Percentiles rank a stretch among this genome's conserved stretches.
These are phyloP conservation scores for Orthonychiurus folsomi DNA, from an alignment of 2,888 invertebrate species.

Conservation along the genomic window DNA sequence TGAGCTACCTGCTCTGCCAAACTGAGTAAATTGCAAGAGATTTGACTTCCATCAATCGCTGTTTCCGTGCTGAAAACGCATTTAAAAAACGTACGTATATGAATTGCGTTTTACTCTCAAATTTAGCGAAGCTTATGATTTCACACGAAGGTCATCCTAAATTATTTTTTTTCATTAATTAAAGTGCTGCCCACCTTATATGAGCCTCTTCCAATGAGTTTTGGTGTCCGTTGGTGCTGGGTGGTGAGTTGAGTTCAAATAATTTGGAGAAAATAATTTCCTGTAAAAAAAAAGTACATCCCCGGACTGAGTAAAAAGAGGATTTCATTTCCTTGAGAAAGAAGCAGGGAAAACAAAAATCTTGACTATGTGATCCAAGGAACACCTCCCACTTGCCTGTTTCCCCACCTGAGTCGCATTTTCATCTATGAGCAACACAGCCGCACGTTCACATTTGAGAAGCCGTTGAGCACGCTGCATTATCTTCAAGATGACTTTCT, in stretches of 20 bases:
- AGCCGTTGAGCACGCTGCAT: constrained; percentile 49
- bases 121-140: too few species aligned
- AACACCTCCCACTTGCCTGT: not conserved
- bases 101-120: too few species aligned
- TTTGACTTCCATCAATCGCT: constrained; percentile 40
- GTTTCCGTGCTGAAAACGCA: constrained; percentile 16
- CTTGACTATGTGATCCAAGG: too few species aligned
- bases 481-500: constrained; percentile 48
- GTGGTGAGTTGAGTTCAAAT: constrained; percentile 44
- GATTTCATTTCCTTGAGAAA: not conserved
- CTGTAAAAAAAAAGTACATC: constrained; percentile 24
- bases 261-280: constrained; percentile 44
- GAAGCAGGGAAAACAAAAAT: not conserved
- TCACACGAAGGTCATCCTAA: too few species aligned
- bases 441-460: constrained; percentile 49
- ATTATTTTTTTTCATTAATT: too few species aligned
- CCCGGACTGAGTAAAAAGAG: not conserved
- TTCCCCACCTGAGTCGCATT: constrained; percentile 42
- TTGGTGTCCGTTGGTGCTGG: constrained; percentile 37
- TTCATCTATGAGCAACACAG: constrained; percentile 48
- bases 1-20: constrained; percentile 48
- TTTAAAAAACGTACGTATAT: not conserved
- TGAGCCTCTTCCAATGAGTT: constrained; percentile 13
- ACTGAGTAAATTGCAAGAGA: constrained; percentile 42
- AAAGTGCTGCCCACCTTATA: not conserved